A percentile compares a stretch with the other conserved stretches of the same genome.
Evolutionary conservation across 2,113 vertebrate species (phyloP).

Genomic region (Bos taurus): DNA sequence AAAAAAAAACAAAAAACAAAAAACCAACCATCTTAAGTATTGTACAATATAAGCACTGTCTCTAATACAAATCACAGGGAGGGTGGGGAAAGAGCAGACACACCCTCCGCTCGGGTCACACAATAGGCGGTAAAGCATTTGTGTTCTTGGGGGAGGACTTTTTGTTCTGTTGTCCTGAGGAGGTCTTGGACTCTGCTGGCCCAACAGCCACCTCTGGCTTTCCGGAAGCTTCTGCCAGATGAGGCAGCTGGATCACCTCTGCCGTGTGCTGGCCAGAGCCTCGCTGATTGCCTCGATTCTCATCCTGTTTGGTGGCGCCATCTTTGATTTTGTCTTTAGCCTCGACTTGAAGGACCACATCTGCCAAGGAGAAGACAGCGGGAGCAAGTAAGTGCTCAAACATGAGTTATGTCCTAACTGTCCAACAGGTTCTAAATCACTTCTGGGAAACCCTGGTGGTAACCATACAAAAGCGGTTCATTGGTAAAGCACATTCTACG

Average conservation of each 20-base stretch:
- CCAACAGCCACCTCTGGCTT: conserved; percentile 19
- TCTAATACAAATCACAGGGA: conserved; percentile 30
- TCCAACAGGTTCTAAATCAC: not conserved
- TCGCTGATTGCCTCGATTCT: not conserved
- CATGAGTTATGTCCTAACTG: not conserved
- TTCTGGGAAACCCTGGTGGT: not conserved
- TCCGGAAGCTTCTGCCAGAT: not conserved
- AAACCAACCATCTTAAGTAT: conserved; percentile 48
- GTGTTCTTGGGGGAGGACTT: not conserved
- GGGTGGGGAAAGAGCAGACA: not conserved
- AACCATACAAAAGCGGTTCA: not conserved
- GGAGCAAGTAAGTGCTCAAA: not conserved
- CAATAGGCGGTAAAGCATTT: conserved; percentile 51
- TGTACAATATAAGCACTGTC: conserved; percentile 56
- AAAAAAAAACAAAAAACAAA: not conserved
- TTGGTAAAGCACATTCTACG: not conserved
- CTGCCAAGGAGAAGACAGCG: conserved; percentile 1
- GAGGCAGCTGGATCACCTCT: conserved; percentile 43
- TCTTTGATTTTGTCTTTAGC: conserved; percentile 37
- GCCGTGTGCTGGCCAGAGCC: not conserved
- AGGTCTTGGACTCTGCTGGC: not conserved
- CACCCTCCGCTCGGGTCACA: conserved; percentile 45
- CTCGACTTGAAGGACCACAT: conserved; percentile 56
- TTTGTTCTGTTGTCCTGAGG: not conserved
- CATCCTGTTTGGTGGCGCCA: not conserved